Evolutionary conservation across 2,888 invertebrate genomes (phyloP).

Genomic region (Drosophila crucigera): DNA sequence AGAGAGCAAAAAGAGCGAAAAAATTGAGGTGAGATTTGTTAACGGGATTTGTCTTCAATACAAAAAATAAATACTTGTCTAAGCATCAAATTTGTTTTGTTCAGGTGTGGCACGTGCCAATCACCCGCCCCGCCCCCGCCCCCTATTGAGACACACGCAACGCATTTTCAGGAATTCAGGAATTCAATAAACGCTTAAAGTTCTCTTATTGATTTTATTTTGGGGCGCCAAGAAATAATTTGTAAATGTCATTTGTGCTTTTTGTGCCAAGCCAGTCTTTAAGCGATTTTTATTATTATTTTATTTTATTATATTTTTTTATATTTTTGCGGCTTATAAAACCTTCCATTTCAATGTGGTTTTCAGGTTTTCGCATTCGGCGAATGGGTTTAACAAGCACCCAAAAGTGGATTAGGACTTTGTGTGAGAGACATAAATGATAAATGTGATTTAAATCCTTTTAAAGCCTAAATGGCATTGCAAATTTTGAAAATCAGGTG

Average conservation of each 20-base stretch:
- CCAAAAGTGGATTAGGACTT: conserved; percentile 15
- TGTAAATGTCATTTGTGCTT: conserved; percentile 27
- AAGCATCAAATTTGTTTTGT: conserved; percentile 66
- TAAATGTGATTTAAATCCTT: background rate
- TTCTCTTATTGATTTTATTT: conserved; percentile 63
- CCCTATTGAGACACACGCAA: background rate
- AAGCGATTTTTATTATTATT: conserved; percentile 35
- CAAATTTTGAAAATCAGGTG: background rate
- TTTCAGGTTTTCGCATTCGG: conserved; percentile 1
- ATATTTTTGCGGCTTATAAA: background rate
- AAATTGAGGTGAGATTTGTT: conserved; percentile 53
- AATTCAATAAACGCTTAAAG: conserved; percentile 55
- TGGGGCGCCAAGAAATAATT: conserved; percentile 10
- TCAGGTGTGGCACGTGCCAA: conserved; percentile 46
- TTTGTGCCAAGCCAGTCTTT: conserved; percentile 23
- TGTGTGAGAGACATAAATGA: background rate
- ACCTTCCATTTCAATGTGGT: conserved; percentile 38
- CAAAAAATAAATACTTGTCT: conserved; percentile 46
- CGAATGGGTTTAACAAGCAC: conserved; percentile 44
- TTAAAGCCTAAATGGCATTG: background rate
- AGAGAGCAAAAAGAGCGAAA: conserved; percentile 18
- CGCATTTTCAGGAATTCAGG: conserved; percentile 22
- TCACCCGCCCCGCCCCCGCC: conserved; percentile 9
- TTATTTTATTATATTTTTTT: background rate
- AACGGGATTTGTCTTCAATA: conserved; percentile 51